These are phyloP conservation scores for Rynchops niger DNA, from an alignment of 2,113 vertebrate genomes.

Conservation along the genomic window DNA sequence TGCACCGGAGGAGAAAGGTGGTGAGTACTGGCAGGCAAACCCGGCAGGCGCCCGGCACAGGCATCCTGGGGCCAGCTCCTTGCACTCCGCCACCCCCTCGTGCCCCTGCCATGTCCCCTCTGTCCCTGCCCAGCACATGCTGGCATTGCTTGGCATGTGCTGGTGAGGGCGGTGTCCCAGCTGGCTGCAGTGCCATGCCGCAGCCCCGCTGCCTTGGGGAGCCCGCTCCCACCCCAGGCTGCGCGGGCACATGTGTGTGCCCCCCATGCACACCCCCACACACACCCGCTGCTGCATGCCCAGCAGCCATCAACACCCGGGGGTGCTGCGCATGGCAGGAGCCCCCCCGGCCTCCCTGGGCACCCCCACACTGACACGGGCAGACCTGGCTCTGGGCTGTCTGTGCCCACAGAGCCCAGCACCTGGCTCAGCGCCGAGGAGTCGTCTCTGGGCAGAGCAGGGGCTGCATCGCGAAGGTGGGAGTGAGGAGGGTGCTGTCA, in stretches of 20 bases:
- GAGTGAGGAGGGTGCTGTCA: too few species aligned
- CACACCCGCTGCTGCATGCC: not conserved
- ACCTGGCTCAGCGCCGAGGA: accelerated
- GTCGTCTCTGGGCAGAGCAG: not conserved
- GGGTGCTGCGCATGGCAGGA: accelerated
- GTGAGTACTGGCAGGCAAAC: not conserved
- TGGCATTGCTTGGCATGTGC: not conserved
- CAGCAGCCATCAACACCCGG: not conserved
- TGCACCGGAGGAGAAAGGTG: not conserved
- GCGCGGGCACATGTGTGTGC: not conserved
- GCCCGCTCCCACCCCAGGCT: not conserved
- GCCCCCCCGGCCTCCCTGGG: accelerated
- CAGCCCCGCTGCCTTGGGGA: not conserved
- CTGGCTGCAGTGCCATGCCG: accelerated
- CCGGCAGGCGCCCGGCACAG: not conserved
- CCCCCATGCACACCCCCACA: accelerated
- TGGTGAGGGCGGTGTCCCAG: not conserved
- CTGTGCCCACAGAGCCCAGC: not conserved
- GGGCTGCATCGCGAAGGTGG: accelerated
- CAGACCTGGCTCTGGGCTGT: too few species aligned
- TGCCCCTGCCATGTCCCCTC: not conserved
- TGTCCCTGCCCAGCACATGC: not conserved
- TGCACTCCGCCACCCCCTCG: accelerated
- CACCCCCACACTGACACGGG: accelerated
- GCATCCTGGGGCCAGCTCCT: not conserved